phyloP scores from a whole-genome alignment of 2,113 vertebrate genomes.

The Zosterops hypoxanthus region DNA sequence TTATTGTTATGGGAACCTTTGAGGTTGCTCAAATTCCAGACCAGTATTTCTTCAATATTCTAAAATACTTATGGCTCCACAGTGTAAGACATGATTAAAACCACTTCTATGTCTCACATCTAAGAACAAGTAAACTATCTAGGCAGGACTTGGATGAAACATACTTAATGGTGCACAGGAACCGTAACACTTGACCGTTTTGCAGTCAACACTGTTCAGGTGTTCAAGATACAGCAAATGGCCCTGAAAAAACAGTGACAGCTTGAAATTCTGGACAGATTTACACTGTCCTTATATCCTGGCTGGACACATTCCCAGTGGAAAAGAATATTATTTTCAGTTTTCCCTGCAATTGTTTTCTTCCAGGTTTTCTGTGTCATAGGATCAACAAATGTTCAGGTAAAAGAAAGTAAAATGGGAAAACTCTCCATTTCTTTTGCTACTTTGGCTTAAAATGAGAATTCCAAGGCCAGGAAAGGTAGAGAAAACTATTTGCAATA shows the following conservation, averaged over 20 bases:
- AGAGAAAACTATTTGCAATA: neutral
- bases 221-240: neutral
- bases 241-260: neutral
- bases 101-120: neutral
- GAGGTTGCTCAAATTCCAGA: neutral
- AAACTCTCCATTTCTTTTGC: neutral
- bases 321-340: neutral
- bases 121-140: neutral
- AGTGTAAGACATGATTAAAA: neutral
- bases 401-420: neutral
- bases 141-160: neutral
- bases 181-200: neutral
- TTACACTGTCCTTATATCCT: neutral
- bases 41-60: neutral
- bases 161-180: neutral
- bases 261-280: neutral
- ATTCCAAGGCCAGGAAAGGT: neutral
- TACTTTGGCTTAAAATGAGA: neutral
- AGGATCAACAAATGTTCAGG: neutral
- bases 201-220: neutral
- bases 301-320: neutral
- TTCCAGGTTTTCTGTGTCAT: neutral
- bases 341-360: neutral
- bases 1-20: constrained; percentile 12
- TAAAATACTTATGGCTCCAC: neutral